These are phyloP conservation scores for Heliconius congener DNA, from an alignment of 1,140 invertebrate species.

Conservation along the genomic window DNA sequence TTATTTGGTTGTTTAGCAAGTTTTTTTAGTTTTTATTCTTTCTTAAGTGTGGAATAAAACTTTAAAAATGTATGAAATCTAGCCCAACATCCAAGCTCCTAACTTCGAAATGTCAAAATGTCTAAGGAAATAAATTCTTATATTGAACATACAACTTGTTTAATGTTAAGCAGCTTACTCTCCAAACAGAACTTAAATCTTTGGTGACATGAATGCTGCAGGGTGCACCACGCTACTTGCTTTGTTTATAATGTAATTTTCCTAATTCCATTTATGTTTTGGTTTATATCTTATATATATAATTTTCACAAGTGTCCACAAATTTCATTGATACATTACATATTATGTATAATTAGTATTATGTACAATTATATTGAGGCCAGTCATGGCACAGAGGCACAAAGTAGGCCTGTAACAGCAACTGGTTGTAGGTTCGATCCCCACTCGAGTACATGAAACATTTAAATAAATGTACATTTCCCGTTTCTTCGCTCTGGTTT, in stretches of 20 bases:
- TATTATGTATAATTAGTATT: too few relatives aligned
- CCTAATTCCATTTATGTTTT: neutral
- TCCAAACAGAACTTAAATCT: neutral
- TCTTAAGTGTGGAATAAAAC: neutral
- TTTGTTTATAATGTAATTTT: neutral
- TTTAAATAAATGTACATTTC: too few relatives aligned
- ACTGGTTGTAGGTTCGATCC: too few relatives aligned
- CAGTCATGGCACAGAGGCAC: too few relatives aligned
- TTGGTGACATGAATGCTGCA: neutral
- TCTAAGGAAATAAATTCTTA: slow-evolving; percentile 1
- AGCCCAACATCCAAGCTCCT: too few relatives aligned
- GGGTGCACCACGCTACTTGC: neutral
- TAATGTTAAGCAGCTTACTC: neutral
- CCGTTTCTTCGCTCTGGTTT: too few relatives aligned
- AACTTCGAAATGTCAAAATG: neutral
- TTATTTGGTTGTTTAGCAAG: too few relatives aligned
- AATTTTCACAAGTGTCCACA: neutral
- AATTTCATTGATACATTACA: too few relatives aligned
- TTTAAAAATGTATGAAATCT: neutral
- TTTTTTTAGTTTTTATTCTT: too few relatives aligned
- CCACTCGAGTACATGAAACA: too few relatives aligned
- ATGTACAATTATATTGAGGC: too few relatives aligned
- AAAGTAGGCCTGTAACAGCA: too few relatives aligned
- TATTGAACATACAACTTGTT: neutral
- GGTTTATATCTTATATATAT: neutral